A percentile compares a stretch with the other conserved stretches of the same genome.
phyloP scores from a whole-genome alignment of 1,140 invertebrate species.

The Monomorium pharaonis region DNA sequence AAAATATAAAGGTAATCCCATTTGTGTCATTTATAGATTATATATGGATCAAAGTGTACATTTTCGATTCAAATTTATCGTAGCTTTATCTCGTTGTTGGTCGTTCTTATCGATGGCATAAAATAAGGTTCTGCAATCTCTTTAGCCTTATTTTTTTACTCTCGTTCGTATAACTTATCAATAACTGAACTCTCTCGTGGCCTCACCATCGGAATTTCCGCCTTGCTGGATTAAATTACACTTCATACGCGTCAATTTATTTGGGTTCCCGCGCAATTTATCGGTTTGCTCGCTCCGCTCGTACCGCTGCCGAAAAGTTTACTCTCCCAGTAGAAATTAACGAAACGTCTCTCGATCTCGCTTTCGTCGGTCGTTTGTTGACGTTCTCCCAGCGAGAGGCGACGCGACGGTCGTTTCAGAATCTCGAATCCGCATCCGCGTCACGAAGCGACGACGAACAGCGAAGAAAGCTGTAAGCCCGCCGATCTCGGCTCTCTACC shows the following conservation, averaged over 20 bases:
- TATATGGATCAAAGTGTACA: not conserved
- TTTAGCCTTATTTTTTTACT: not conserved
- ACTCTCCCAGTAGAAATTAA: conserved; percentile 59
- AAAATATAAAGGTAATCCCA: not conserved
- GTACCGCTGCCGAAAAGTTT: conserved; percentile 36
- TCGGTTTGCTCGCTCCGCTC: conserved; percentile 4
- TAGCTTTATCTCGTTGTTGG: not conserved
- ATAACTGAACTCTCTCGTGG: conserved; percentile 2
- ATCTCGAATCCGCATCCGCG: conserved; percentile 39
- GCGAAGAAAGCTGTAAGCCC: conserved; percentile 63
- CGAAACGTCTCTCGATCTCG: conserved; percentile 20
- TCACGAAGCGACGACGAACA: conserved; percentile 57
- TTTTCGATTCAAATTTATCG: not conserved
- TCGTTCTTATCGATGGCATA: not conserved
- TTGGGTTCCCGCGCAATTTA: conserved; percentile 50
- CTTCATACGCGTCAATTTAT: conserved; percentile 55
- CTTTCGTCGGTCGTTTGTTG: conserved; percentile 41
- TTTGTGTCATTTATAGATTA: not conserved
- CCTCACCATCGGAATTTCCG: conserved; percentile 27
- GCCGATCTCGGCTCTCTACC: conserved; percentile 47
- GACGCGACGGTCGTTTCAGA: conserved; percentile 12
- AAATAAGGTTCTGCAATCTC: not conserved
- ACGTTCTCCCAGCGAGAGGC: conserved; percentile 27
- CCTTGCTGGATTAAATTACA: conserved; percentile 55
- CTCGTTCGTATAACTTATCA: conserved; percentile 9